Conservation (phyloP, 92 coral and sea anemone genomes). For the Desmophyllum pertusum region DNA sequence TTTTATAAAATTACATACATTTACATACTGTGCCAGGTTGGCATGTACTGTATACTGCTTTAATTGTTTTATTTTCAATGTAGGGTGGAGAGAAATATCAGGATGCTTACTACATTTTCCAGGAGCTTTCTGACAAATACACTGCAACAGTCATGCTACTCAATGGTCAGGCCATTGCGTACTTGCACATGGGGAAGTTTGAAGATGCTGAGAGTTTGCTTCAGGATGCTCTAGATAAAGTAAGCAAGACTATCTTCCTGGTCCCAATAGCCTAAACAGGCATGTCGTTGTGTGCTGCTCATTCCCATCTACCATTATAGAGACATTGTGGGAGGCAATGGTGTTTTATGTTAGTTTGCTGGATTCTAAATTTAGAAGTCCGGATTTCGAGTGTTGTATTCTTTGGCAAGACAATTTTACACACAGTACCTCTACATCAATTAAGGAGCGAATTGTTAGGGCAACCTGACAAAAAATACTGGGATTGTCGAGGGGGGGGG, state of each 20-base stretch:
- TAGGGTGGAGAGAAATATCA: constrained; percentile 97
- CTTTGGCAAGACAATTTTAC: too few relatives aligned
- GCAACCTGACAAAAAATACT: too few relatives aligned
- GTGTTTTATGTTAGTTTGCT: too few relatives aligned
- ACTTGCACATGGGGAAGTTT: constrained; percentile 94
- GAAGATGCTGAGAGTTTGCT: constrained; percentile 97
- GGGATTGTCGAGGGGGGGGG: too few relatives aligned
- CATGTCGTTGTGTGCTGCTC: not conserved
- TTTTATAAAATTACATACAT: too few relatives aligned
- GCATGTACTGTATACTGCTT: not conserved
- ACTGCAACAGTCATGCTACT: constrained; percentile 90
- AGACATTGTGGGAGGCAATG: too few relatives aligned
- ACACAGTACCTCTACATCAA: too few relatives aligned
- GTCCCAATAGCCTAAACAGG: not conserved
- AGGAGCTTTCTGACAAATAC: constrained; percentile 96
- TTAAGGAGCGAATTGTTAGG: too few relatives aligned
- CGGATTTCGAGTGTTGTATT: too few relatives aligned
- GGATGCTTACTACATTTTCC: constrained; percentile 96
- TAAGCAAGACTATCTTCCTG: not conserved
- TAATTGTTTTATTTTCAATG: not conserved
- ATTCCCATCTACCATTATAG: not conserved
- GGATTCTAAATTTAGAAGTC: too few relatives aligned
- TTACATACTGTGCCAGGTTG: too few relatives aligned
- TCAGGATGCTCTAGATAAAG: constrained; percentile 98
- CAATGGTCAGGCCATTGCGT: constrained; percentile 94